Evolutionary conservation across 2,113 vertebrate genomes (phyloP), one percentile per base, ranked within the genome.

Genomic region (Vulpes vulpes): DNA sequence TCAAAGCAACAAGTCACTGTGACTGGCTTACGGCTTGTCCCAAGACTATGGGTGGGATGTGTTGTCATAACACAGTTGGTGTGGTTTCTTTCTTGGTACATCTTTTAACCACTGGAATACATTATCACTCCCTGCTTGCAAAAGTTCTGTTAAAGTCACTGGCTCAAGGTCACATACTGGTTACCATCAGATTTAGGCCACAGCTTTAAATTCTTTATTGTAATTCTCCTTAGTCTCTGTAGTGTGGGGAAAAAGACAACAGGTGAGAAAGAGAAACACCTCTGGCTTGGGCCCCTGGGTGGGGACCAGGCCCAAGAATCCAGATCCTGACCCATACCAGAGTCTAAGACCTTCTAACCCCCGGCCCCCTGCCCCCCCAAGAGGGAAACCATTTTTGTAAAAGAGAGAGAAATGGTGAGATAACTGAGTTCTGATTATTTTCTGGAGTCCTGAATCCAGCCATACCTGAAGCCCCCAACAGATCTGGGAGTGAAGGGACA

Each of bases 371-470:
- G 6, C 43, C 43, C 43, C 6, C 6, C 7, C 7, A 4, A 43
- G 43, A 43, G 43, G 43, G 35, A 87, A 85, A 51, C 22, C 53
- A 76, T 25, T 4, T 9, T 12, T 59, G 9, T 5, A 57, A 64
- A 74, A 93, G 57, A 91, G 32, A 86, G 73, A 83, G 53, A 97
- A 84, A 65, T 67, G 19, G 30, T 11, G 23, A 71, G 53, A 51
- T 30, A 78, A 89, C 20, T 20, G 80, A 89, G 49, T 79, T 30
- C 55, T 86, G 73, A 71, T 53, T 91, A 6, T 78, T 53, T 69
- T 32, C 38, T 43, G 30, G 76, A 79, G 79, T 73, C 91, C 67
- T 60, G 32, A 81, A 76, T 89, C 51, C 74, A 95, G 87, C 93
- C 76, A 43, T 69, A 30, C 53, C n/a, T 60, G 67, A 94, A 79